Percentiles rank a stretch among this genome's conserved stretches.
phyloP scores from a whole-genome alignment of 2,113 vertebrate species.

The Pelodiscus sinensis region DNA sequence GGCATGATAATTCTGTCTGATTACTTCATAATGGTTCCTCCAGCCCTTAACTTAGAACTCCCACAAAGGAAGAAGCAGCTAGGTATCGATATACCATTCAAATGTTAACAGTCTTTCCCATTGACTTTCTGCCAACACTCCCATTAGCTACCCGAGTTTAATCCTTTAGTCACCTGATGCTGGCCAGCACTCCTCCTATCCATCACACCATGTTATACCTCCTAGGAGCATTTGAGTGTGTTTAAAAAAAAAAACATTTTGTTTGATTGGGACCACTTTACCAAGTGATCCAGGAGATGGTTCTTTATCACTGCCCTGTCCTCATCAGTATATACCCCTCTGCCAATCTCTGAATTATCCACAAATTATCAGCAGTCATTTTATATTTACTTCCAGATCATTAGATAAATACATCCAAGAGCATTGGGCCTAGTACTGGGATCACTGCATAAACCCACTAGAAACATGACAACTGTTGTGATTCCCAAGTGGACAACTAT shows the following conservation, averaged over 20 bases:
- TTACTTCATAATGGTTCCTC: too few species aligned
- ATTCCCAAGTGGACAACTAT: constrained; percentile 6
- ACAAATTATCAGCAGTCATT: constrained; percentile 50
- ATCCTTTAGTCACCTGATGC: too few species aligned
- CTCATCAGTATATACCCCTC: constrained; percentile 41
- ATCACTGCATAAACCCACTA: neutral
- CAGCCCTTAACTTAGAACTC: too few species aligned
- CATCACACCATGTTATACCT: neutral
- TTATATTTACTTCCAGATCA: constrained; percentile 58
- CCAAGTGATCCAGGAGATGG: constrained; percentile 47
- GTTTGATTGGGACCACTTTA: constrained; percentile 46
- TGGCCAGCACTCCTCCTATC: too few species aligned
- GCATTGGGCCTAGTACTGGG: too few species aligned
- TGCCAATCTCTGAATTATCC: constrained; percentile 26
- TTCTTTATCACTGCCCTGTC: constrained; percentile 1
- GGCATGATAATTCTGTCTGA: too few species aligned
- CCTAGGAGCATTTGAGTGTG: neutral
- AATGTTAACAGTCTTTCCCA: too few species aligned
- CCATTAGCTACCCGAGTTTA: too few species aligned
- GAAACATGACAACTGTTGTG: neutral
- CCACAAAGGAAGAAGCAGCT: too few species aligned
- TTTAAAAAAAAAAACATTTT: constrained; percentile 51
- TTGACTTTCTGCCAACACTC: too few species aligned
- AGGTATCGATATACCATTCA: too few species aligned
- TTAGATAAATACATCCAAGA: neutral